Evolutionary conservation across 2,113 vertebrate species (phyloP), one percentile per base, ranked within the genome.

Genomic region (Hippocampus mohnikei): DNA sequence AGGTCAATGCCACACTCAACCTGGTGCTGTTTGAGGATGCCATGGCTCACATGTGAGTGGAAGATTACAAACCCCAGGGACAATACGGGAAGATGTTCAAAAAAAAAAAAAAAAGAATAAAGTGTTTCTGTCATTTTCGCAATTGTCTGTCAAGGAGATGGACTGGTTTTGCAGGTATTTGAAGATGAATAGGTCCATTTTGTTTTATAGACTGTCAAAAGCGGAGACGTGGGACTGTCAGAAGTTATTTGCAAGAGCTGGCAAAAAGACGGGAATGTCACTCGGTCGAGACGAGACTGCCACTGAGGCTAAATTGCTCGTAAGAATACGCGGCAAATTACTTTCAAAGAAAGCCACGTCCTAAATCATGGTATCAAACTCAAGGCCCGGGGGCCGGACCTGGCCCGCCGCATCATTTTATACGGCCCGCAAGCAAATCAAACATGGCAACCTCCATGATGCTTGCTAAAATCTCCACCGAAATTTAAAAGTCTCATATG

Each of bases 1-100:
- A 98, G 76, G 90, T 96, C 84, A 96, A 96, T 0, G 85, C 95
- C 20, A 94, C 93, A 29, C 94, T 98, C 82, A 93, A 91, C 88
- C 86, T 99, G 78, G 95, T 98, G 9, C 92, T 99, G 20, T 98
- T 98, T 75, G 96, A 98, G 81, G 96, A 98, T 0, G 97, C 97
- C 80, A 94, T 98, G 93, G 86, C 87, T 77, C 97, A 98, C 0
- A 79, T 99, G 97, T 99, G 90, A 95, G 96, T 79, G 33, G 20
- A 74, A 25, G 44, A 69, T 81, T 60, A 25, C 15, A 25, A 33
- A n/a, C 40, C 60, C 9, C 3, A 0, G 62, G 62, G 33, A 67
- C 37, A 25, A 27, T 44, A 11, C 0, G 0, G 11, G 3, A 15
- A 70, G 18, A 11, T 18, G 5, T n/a, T 6, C 13, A 8, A 64